Conservation (phyloP, 2,888 invertebrate species). For the Drosophila formosana region DNA sequence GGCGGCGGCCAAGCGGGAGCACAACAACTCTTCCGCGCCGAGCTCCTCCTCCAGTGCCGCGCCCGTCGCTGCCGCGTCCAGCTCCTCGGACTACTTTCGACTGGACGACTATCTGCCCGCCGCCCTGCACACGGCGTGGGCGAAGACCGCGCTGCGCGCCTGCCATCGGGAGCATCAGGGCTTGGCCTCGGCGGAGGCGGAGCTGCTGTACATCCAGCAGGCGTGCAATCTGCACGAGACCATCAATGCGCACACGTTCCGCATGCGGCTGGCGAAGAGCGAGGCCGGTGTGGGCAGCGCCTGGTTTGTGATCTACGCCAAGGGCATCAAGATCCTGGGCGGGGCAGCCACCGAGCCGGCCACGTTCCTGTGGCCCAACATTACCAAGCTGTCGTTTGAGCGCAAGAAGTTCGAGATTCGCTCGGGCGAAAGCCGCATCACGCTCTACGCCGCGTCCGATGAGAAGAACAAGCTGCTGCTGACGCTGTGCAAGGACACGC, state of each 20-base stretch:
- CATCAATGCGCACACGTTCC: conserved; percentile 95
- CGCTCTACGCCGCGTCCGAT: conserved; percentile 95
- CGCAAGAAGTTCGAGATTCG: conserved; percentile 98
- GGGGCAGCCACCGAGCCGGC: conserved; percentile 87
- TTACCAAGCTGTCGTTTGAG: conserved; percentile 97
- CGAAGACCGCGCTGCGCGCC: conserved; percentile 87
- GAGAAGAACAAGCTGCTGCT: conserved; percentile 96
- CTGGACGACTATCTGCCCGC: conserved; percentile 94
- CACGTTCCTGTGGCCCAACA: conserved; percentile 97
- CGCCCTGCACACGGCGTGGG: conserved; percentile 87
- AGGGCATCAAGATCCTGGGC: conserved; percentile 94
- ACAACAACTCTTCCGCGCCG: background rate
- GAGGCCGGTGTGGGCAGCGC: conserved; percentile 92
- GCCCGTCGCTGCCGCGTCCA: background rate
- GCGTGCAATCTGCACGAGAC: conserved; percentile 93
- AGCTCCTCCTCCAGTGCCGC: conserved; percentile 21
- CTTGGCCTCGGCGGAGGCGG: conserved; percentile 92
- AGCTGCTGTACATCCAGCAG: conserved; percentile 95
- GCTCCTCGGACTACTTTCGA: conserved; percentile 88
- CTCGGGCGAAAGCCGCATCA: conserved; percentile 94
- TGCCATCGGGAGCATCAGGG: conserved; percentile 94
- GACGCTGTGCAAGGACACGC: conserved; percentile 95
- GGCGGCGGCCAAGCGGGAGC: conserved; percentile 36
- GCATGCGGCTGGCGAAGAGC: conserved; percentile 91
- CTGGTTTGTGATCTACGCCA: conserved; percentile 96